A percentile compares a stretch with the other conserved stretches of the same genome.
phyloP scores from a whole-genome alignment of 2,113 vertebrate species.

The Rhea americana region DNA sequence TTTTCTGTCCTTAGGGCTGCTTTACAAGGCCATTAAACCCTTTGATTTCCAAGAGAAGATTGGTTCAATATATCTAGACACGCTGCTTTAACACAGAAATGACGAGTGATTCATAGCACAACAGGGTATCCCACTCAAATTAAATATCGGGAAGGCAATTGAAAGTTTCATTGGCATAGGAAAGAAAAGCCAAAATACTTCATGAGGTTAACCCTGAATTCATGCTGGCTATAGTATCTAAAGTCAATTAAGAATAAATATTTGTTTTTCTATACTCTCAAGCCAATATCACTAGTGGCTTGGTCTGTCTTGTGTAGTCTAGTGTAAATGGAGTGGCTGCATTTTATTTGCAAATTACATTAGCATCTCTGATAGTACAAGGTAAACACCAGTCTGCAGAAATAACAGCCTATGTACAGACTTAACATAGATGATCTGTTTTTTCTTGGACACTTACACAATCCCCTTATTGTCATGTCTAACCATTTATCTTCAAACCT shows the following conservation, averaged over 20 bases:
- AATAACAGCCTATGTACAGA: neutral
- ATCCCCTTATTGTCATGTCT: neutral
- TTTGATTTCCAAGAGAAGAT: neutral
- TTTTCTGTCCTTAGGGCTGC: neutral
- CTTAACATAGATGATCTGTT: neutral
- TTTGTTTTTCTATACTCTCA: neutral
- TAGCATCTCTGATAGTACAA: neutral
- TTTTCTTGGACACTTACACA: neutral
- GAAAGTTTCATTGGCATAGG: neutral
- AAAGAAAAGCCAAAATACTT: neutral
- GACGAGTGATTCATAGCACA: neutral
- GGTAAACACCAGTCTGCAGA: neutral
- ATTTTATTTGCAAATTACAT: neutral
- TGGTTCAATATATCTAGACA: neutral
- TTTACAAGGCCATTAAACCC: neutral
- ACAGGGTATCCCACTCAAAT: neutral
- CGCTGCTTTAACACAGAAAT: neutral
- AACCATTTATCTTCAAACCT: neutral
- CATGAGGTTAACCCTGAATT: neutral
- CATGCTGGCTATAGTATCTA: neutral
- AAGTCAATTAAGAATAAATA: neutral
- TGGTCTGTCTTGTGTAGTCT: neutral
- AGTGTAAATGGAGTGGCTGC: neutral
- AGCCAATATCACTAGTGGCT: accelerated
- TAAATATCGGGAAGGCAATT: neutral